Percentiles rank a stretch among this genome's conserved stretches.
Conservation (phyloP, 2,113 vertebrate species). For the Chrysochloris asiatica region DNA sequence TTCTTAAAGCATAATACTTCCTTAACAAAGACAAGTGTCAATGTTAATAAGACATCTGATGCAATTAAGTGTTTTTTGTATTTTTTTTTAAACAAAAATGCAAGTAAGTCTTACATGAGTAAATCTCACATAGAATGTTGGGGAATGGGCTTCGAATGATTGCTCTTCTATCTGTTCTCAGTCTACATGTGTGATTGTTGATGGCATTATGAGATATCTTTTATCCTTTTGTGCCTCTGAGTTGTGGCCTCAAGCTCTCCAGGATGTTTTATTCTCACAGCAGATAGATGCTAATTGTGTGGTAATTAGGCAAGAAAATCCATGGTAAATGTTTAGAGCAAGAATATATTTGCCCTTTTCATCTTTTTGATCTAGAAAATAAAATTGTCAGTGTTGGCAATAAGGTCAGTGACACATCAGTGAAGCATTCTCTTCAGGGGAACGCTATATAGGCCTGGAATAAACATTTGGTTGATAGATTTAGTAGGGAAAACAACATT, state of each 20-base stretch:
- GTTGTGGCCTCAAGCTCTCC: not conserved
- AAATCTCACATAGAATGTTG: not conserved
- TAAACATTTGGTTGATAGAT: conserved; percentile 17
- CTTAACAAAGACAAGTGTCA: not conserved
- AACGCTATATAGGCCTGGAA: not conserved
- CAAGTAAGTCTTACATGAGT: no score
- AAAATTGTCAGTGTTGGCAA: conserved; percentile 5
- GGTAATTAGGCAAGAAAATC: not conserved
- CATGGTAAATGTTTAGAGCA: conserved; percentile 2
- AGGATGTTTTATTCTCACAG: not conserved
- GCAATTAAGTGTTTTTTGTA: not conserved
- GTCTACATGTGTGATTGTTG: not conserved
- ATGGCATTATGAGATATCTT: not conserved
- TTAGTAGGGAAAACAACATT: not conserved
- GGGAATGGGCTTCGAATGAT: not conserved
- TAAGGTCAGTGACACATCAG: not conserved
- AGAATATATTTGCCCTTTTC: not conserved
- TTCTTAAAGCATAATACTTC: conserved; percentile 23
- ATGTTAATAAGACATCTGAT: not conserved
- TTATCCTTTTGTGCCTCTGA: not conserved
- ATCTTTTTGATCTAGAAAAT: conserved; percentile 1
- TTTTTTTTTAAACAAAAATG: no score
- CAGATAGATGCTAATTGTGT: not conserved
- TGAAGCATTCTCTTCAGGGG: conserved; percentile 1
- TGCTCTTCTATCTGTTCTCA: not conserved